These are phyloP conservation scores for Hirundichthys speculiger DNA, from an alignment of 2,113 vertebrate species.

Conservation along the genomic window DNA sequence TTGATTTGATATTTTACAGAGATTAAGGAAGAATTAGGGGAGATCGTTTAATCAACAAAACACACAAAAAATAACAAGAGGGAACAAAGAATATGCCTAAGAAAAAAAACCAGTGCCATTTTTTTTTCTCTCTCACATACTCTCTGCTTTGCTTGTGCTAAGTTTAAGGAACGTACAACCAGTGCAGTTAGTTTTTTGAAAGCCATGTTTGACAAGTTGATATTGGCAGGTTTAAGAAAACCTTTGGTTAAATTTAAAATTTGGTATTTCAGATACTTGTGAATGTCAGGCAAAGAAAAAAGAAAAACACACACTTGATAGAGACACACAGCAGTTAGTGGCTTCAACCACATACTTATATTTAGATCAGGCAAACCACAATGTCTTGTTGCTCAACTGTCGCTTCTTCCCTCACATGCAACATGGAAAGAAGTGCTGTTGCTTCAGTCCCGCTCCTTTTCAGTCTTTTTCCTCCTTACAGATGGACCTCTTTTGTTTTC, in stretches of 20 bases:
- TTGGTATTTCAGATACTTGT: slow-evolving; percentile 15
- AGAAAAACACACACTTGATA: slow-evolving; percentile 9
- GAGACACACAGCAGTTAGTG: slow-evolving; percentile 63
- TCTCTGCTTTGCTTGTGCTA: no score
- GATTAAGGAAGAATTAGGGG: no score
- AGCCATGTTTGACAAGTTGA: not conserved
- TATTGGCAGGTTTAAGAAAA: not conserved
- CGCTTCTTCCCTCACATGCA: slow-evolving; percentile 56
- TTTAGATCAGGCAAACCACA: slow-evolving; percentile 77
- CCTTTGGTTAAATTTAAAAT: not conserved
- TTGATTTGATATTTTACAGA: no score
- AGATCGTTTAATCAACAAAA: no score
- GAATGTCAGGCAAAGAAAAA: slow-evolving; percentile 23
- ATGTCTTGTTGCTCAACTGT: slow-evolving; percentile 72
- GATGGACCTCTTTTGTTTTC: slow-evolving; percentile 39
- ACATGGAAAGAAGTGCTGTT: slow-evolving; percentile 53
- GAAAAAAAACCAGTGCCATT: no score
- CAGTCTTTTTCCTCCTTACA: slow-evolving; percentile 38
- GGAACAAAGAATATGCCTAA: no score
- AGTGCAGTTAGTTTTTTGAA: not conserved
- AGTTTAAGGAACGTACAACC: not conserved
- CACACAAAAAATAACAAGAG: no score
- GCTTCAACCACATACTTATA: slow-evolving; percentile 67
- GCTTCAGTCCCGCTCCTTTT: slow-evolving; percentile 34
- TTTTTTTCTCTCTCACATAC: no score